Base-by-base conservation (phyloP, 2,113 vertebrate genomes). In the Lanius ludovicianus region DNA sequence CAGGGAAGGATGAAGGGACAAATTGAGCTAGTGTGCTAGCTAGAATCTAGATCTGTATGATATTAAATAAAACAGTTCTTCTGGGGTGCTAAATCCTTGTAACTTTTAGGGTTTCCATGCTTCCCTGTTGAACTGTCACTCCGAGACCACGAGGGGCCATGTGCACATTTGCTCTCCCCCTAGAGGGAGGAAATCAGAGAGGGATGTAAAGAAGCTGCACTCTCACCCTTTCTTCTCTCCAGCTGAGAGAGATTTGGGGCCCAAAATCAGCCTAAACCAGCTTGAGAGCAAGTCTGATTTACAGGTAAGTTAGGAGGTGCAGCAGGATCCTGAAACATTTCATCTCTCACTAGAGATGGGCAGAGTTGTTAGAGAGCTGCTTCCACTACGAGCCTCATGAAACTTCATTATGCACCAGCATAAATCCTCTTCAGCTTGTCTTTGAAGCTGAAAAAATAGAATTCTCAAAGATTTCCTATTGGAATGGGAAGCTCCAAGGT, bases 61-160 rank as follows among this genome's bases (percentile, higher is more conserved):
- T 6, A 33, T 7, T 11, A n/a, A 69, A 84, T 7, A 50, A 68
- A 50, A 5, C 64, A 78, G 9, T 21, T 69, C 2, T 44, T 15
- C 7, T 37, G 44, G 11, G 37, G 15, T 11, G 39, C 28, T 17
- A 28, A 9, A 37, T 9, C 53, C 24, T 2, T 2, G 30, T 3
- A 37, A 10, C 3, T 17, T n/a, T 10, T 13, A 1, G 50, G 39
- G 28, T 41, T 52, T 16, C 10, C 7, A 2, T 1, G 18, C 13
- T 27, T 47, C 4, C 31, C 18, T 57, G 16, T 1, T 71, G 15
- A 27, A 16, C 12, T 52, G 11, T 8, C 23, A 11, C 11, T 56
- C 7, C 71, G 57, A 33, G n/a, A 47, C 8, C 28, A 63, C 0
- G 0, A 70, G 15, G 22, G 33, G 22, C n/a, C 17, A 6, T 0